Evolutionary conservation across 1,140 invertebrate species (phyloP), one percentile per base, ranked within the genome.

Genomic region (Macrotrachela quadricornifera): DNA sequence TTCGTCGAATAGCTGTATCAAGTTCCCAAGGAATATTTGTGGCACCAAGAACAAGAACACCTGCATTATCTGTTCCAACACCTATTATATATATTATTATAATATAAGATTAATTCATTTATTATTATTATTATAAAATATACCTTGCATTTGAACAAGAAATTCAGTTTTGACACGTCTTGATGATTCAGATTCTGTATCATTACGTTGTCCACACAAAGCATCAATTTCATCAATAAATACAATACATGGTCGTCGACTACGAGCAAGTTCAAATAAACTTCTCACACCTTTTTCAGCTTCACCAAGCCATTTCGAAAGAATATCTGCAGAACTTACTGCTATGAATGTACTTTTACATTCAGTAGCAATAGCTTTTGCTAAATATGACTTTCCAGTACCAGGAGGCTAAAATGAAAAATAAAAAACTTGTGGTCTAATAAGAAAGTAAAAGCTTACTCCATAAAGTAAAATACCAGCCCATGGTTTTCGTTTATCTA

Each of bases 141-240:
- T 30, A 30, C 21, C 79, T 77, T 97, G 91, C 90, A 97, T 97
- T 73, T 96, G 92, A 38, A 96, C 86, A 15, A 97, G 77, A 70
- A 99, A 97, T 71, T 99, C 94, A 11, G 94, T 99, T 74, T 99
- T 99, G 62, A 99, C 97, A 63, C 94, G 77, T 37, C 92, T 76
- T 18, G 92, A 90, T 30, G 88, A 92, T 72, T 99, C 94, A 37
- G 88, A 94, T 73, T 99, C 94, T 68, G 94, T 96, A 63, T 99
- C 92, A 39, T 87, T 94, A 63, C 94, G 79, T 40, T 87, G 86
- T 46, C 86, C 88, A 71, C 91, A 97, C 11, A 99, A 74, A 0
- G 92, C 97, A 73, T 99, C 94, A 13, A 99, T 82, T 74, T 99
- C 94, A 74, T 99, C 94, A 70, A 97, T 94, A 64, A 99, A 99